Base-by-base conservation (phyloP, 2,113 vertebrate species). In the Prinia subflava region DNA sequence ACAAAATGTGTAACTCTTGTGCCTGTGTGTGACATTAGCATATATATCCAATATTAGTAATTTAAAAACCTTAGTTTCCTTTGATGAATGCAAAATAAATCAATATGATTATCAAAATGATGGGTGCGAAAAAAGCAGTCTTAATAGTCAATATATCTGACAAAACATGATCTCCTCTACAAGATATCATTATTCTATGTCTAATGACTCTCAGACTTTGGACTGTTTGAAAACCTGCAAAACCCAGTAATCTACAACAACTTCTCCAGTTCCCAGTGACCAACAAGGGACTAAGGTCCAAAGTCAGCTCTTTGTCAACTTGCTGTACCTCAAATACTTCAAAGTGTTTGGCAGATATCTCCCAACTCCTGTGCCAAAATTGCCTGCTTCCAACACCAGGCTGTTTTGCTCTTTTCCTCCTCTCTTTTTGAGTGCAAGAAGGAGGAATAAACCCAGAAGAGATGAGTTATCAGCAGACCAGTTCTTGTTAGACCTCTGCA, bases 31-130 rank as follows among this genome's bases (percentile, higher is more conserved):
- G 50, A 92, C 94, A 90, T 77, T 57, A 88, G 59, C 75, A 77
- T 69, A 30, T 22, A 59, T 74, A 73, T 69, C n/a, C 42, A 83
- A 46, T 86, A 86, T 69, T 69, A 57, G 31, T n/a, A 6, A 86
- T 73, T 65, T 65, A 10, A 90, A 89, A 92, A 74, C n/a, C 24
- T 70, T 53, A 25, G 19, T 49, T 14, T 64, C 11, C 63, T 70
- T 89, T 95, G 80, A 73, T n/a, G n/a, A 96, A 77, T 46, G 22
- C 28, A 89, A 80, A 92, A 80, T 73, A 65, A 90, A 89, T 73
- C 46, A 69, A 8, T 56, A 53, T 21, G n/a, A 69, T 55, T 49
- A 62, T 27, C 57, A 57, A 50, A 80, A 31, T 17, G 21, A 68
- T 10, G 6, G 47, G 10, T 47, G 39, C 3, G 5, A 92, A 71